phyloP scores from a whole-genome alignment of 2,113 vertebrate species.

The Rhea americana region DNA sequence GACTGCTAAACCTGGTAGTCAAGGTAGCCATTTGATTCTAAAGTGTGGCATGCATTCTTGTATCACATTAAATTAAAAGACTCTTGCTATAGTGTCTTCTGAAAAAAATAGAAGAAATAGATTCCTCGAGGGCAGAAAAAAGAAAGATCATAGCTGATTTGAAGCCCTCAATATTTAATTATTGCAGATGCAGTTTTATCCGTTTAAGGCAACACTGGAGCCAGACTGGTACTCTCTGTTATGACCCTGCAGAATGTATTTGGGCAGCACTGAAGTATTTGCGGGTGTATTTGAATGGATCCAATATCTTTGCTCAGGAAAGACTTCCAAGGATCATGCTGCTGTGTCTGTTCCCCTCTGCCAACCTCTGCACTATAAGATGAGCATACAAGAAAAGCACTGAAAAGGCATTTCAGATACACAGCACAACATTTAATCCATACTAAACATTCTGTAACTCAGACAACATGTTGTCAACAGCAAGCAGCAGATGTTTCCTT shows the following conservation, averaged over 20 bases:
- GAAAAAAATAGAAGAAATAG: conserved; percentile 50
- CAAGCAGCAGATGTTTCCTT: conserved; percentile 49
- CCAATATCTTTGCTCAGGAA: accelerated
- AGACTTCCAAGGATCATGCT: accelerated
- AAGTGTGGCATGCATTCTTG: not conserved
- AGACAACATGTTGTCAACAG: conserved; percentile 53
- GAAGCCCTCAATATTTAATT: not conserved
- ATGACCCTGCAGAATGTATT: not conserved
- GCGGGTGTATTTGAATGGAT: not conserved
- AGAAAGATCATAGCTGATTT: not conserved
- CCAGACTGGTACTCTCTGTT: not conserved
- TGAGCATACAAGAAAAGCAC: not conserved
- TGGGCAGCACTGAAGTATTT: not conserved
- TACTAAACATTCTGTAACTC: not conserved
- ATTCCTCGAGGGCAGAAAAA: not conserved
- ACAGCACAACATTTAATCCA: not conserved
- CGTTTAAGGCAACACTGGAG: not conserved
- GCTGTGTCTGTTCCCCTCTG: not conserved
- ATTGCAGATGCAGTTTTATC: not conserved
- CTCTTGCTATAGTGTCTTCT: conserved; percentile 70
- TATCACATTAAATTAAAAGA: not conserved
- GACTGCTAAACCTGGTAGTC: conserved; percentile 25
- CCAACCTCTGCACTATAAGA: accelerated
- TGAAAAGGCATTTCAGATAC: not conserved
- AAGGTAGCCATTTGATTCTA: conserved; percentile 40